Base-by-base conservation (phyloP, 2,888 invertebrate genomes). In the Myathropa florea region DNA sequence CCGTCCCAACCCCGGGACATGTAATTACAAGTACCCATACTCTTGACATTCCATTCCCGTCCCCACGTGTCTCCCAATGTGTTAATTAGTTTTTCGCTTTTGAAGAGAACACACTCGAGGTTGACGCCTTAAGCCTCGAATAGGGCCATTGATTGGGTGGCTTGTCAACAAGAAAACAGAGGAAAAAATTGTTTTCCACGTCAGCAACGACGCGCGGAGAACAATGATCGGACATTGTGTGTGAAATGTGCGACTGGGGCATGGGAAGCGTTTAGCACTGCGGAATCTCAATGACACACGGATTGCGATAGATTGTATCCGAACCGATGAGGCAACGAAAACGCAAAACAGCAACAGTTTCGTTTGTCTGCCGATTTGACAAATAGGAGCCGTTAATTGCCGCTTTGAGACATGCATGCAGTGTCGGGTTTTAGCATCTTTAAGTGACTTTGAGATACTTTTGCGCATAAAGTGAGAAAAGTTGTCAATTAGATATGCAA, bases 231-330 rank as follows among this genome's bases (percentile, higher is more conserved):
- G 53, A 18, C 36, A 46, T 46, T 46, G 46, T 46, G 46, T 46
- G 46, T 46, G 46, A 46, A 73, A 61, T 80, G 67, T 80, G 18
- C 24, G 24, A 23, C 30, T 4, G 14, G 57, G n/a, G 18, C 64
- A 71, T 65, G 71, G 59, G 64, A 79, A 71, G 4, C 21, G 30
- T 73, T 68, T 61, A 36, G 30, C 28, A 24, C 24, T 24, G 14
- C 28, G 60, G 53, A 65, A 60, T 65, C 59, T 28, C 65, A 79
- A 79, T 72, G 79, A 2, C 79, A 67, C 36, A 36, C 24, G 55
- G 10, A 36, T 67, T 60, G 79, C 14, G 65, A 55, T 33, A 21
- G 33, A 67, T 67, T 67, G 65, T 67, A 30, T 30, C 30, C 28
- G 12, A 30, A 60, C 18, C 46, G 65, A 73, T 65, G 72, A 72